These are phyloP conservation scores for Tridacna gigas DNA, from an alignment of 2,888 invertebrate genomes.

Conservation along the genomic window DNA sequence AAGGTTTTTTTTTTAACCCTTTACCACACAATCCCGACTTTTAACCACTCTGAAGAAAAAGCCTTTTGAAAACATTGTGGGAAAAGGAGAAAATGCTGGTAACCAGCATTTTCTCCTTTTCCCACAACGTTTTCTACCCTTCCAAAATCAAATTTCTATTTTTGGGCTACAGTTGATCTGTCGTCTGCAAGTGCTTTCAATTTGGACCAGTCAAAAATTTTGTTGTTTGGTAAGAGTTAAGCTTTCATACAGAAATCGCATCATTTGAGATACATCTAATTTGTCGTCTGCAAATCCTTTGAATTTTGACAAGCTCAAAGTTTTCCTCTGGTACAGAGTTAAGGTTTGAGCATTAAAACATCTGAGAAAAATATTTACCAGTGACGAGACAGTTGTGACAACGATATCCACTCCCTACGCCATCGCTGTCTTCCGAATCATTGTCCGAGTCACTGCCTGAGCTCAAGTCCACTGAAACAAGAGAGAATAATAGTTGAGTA, in stretches of 20 bases:
- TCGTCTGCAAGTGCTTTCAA: too few species aligned
- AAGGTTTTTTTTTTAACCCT: too few species aligned
- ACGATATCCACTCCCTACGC: slow-evolving; percentile 90
- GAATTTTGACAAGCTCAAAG: not conserved
- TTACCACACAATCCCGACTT: too few species aligned
- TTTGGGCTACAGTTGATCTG: too few species aligned
- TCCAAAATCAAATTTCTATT: too few species aligned
- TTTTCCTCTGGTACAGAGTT: not conserved
- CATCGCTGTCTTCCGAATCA: slow-evolving; percentile 97
- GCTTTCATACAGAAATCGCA: too few species aligned
- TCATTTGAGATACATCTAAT: not conserved
- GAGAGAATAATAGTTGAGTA: not conserved
- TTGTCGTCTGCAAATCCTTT: not conserved
- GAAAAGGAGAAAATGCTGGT: not conserved
- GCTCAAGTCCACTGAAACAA: slow-evolving; percentile 87
- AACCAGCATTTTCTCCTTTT: not conserved
- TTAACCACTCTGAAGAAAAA: too few species aligned
- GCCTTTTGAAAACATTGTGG: too few species aligned
- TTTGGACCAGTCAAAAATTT: too few species aligned
- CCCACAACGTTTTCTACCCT: too few species aligned
- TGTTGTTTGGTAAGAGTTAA: too few species aligned
- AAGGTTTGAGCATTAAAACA: too few species aligned
- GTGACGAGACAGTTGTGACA: slow-evolving; percentile 92
- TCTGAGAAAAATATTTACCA: slow-evolving; percentile 86
- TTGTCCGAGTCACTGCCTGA: slow-evolving; percentile 90